Base-by-base conservation (phyloP, 2,797 vertebrate species). In the Knipowitschia caucasica region DNA sequence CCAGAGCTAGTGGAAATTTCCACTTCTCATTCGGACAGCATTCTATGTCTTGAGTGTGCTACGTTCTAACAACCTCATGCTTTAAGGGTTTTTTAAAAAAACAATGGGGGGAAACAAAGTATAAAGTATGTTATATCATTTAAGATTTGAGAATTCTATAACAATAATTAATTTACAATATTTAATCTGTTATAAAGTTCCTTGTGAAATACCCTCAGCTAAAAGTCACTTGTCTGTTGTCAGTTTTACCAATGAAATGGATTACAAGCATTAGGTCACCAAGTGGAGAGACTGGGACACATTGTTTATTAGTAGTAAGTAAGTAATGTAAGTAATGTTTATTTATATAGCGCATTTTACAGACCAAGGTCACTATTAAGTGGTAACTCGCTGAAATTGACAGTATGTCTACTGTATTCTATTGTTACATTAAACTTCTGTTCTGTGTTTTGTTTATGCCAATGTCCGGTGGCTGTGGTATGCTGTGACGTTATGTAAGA, bases 1-100 rank as follows among this genome's bases (percentile, higher is more conserved):
- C 77, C 39, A 50, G 42, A 45, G 66, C 81, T 73, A 68, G 87
- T 91, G 91, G 90, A 92, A 91, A 89, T 90, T 91, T 91, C 90
- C 90, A 90, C 85, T 85, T 81, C 77, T 73, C 64, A 69, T 71
- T 82, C 29, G 55, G 66, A 69, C 59, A 73, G 70, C 59, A 57
- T 72, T 61, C 70, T 78, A 69, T 86, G 72, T 74, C n/a, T 59
- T 34, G 26, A 44, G 11, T 52, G 18, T 58, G 34, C 7, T 8
- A 12, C 4, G n/a, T 8, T 40, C 61, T 24, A 17, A 4, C 33
- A 24, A 30, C 27, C 4, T 5, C 2, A 38, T 43, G 14, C 23
- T 60, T 47, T 47, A 47, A 31, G 61, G 56, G 49, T 55, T 45
- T 46, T 40, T 55, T 62, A 67, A 20, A 49, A n/a, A 65, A 68